These are phyloP conservation scores for Neuroterus valhalla DNA, from an alignment of 1,140 invertebrate species.

Conservation along the genomic window DNA sequence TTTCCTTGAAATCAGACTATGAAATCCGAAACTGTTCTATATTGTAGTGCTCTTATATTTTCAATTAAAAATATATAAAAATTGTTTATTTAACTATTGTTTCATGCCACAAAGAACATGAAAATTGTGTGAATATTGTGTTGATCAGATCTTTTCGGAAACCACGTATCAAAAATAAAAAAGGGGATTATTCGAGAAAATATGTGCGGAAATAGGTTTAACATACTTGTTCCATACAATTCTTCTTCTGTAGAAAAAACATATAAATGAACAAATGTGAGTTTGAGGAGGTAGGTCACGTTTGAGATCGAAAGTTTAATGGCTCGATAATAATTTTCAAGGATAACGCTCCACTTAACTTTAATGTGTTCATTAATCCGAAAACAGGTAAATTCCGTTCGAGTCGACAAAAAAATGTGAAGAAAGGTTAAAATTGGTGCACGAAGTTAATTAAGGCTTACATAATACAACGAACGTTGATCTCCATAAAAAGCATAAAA, in stretches of 20 bases:
- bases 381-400: background rate
- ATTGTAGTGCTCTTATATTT: too few species aligned
- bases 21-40: too few species aligned
- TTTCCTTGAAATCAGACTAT: too few species aligned
- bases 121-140: conserved; percentile 4
- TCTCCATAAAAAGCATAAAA: too few species aligned
- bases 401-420: background rate
- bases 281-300: background rate
- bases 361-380: conserved; percentile 3
- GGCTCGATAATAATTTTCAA: background rate
- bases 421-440: background rate
- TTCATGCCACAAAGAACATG: too few species aligned
- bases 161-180: too few species aligned
- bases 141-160: too few species aligned
- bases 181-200: too few species aligned
- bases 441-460: background rate
- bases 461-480: too few species aligned
- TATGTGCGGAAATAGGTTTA: too few species aligned
- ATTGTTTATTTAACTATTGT: too few species aligned
- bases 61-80: too few species aligned
- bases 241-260: background rate
- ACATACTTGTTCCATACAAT: background rate
- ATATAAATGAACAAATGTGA: background rate
- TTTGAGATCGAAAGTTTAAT: conserved; percentile 15
- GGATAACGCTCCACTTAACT: background rate